Evolutionary conservation across 2,888 invertebrate species (phyloP).

Genomic region (Celastrina argiolus): DNA sequence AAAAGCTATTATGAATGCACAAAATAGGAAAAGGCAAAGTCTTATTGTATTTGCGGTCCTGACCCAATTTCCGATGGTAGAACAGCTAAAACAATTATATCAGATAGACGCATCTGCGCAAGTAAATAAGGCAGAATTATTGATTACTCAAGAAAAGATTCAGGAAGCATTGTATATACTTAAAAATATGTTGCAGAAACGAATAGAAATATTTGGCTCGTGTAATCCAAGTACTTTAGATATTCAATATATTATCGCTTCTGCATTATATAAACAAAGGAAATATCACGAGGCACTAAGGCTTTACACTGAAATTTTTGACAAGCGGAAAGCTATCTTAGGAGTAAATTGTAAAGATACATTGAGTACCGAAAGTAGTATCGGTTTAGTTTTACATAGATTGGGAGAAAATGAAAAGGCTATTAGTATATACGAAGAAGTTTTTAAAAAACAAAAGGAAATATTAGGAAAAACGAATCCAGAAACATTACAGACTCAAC

Average conservation of each 20-base stretch:
- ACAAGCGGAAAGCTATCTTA: neutral
- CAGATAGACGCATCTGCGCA: neutral
- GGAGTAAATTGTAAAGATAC: constrained; percentile 8
- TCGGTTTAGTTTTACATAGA: constrained; percentile 15
- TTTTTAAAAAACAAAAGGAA: constrained; percentile 8
- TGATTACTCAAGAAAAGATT: constrained; percentile 2
- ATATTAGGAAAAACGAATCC: neutral
- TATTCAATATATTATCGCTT: neutral
- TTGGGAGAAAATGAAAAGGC: constrained; percentile 12
- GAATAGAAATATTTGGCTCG: constrained; percentile 15
- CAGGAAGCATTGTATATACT: constrained; percentile 7
- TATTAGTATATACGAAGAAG: neutral
- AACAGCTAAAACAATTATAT: neutral
- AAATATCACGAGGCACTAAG: constrained; percentile 2
- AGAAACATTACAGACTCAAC: neutral
- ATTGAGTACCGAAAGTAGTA: neutral
- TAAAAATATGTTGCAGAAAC: neutral
- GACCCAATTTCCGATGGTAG: neutral
- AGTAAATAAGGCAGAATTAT: neutral
- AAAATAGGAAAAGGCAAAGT: neutral
- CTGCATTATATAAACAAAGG: constrained; percentile 14
- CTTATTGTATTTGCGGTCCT: neutral
- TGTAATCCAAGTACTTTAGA: constrained; percentile 3
- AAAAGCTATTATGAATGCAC: constrained; percentile 15
- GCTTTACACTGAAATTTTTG: neutral